Base-by-base conservation (phyloP, 2,797 vertebrate genomes). In the Bufotes viridis region DNA sequence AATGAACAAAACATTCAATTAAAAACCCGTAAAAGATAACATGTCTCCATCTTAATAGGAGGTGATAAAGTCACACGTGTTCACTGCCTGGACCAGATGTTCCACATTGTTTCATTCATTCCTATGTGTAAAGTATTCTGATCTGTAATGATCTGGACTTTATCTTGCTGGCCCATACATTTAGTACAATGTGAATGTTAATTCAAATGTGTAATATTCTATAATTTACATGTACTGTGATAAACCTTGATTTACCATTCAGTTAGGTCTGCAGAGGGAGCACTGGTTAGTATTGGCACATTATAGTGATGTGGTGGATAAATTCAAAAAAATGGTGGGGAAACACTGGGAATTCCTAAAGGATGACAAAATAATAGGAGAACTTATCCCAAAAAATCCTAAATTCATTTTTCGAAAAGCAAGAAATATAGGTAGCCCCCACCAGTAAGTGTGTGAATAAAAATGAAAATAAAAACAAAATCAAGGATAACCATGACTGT, bases 1-100 rank as follows among this genome's bases (percentile, higher is more conserved):
- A 3, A 76, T 53, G 49, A 75, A 34, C 49, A 76, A 13, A 53
- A 55, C 74, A 76, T 76, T n/a, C 20, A 76, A 53, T n/a, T 24
- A 76, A n/a, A 51, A 76, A 55, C 74, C 74, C 14, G 74, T 55
- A 76, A 76, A 76, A 76, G 72, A 76, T 24, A 76, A 76, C 22
- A 51, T 42, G 72, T 76, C 74, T 53, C 74, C 49, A 76, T 75
- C 51, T 51, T 75, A 75, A 42, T 49, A 51, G 74, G 49, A 55
- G 74, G 74, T 76, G 74, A 76, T 55, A 75, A 75, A 55, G 49
- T 53, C 74, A 14, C 74, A 53, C 74, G 53, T 76, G 49, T 76
- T 55, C 51, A 55, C 74, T 53, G 22, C 49, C 4, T 0, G 22
- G 20, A 76, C 20, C 74, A 76, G 74, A 76, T 53, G 74, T 53